phyloP scores from a whole-genome alignment of 2,888 invertebrate species.

The Nasonovia ribisnigri region DNA sequence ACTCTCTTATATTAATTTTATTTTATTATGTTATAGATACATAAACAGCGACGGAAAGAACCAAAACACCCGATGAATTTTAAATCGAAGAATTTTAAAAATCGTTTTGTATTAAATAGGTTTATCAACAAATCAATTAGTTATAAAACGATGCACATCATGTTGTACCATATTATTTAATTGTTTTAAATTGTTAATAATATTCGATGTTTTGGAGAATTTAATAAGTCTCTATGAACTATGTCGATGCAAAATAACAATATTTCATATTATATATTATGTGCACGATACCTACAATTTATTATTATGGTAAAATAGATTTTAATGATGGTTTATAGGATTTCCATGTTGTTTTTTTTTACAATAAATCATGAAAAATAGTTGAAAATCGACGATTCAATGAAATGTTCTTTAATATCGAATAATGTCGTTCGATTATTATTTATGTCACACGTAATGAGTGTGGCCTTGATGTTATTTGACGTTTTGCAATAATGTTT shows the following conservation, averaged over 20 bases:
- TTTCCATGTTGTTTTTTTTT: background rate
- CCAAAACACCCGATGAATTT: background rate
- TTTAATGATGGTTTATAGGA: too few relatives aligned
- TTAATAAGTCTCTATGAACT: background rate
- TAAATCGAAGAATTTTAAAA: background rate
- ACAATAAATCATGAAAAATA: background rate
- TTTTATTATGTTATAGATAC: background rate
- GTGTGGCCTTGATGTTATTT: background rate
- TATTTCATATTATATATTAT: background rate
- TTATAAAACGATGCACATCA: background rate
- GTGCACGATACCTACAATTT: background rate
- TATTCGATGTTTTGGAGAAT: background rate
- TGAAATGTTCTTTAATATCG: background rate
- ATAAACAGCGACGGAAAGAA: background rate
- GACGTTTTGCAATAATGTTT: conserved; percentile 2
- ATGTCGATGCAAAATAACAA: background rate
- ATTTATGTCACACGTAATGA: background rate
- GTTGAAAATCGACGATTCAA: background rate
- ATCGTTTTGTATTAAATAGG: background rate
- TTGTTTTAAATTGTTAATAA: background rate
- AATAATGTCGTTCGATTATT: background rate
- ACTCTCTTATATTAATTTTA: background rate
- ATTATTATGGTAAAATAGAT: too few relatives aligned
- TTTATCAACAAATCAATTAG: background rate
- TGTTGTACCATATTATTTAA: background rate